Evolutionary conservation across 1,140 invertebrate genomes (phyloP), one percentile per base, ranked within the genome.

Genomic region (Formica exsecta): DNA sequence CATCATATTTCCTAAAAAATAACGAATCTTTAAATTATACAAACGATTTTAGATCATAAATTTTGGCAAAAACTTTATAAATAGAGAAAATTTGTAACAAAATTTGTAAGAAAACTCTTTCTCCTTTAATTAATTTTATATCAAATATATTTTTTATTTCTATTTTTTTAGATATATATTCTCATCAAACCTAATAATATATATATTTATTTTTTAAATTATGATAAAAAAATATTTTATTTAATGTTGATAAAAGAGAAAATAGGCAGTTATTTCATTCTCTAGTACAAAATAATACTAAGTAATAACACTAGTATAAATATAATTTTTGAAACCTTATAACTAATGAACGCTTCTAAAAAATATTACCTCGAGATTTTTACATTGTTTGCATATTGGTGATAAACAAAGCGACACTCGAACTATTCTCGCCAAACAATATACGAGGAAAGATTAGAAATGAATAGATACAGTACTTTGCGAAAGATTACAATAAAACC

Each of bases 401-500:
- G 54, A 83, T 83, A 83, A 83, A 81, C 54, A 3, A 32, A 83
- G 25, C 41, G 54, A 62, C n/a, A 25, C 13, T 73, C 22, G 62
- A n/a, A 19, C 25, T 19, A 22, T 36, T 7, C 65, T 57, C 48
- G 38, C 32, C 29, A 44, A 81, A 81, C 38, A 81, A 73, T 73
- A 41, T n/a, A 7, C 65, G 3, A 44, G 8, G 16, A 25, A 81
- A 71, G 38, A 81, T 81, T 81, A 61, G 54, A 83, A 48, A 41
- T 3, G 19, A 83, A 81, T 73, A 81, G 13, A 66, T 74, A 61
- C n/a, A 41, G 51, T 41, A 83, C 19, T 38, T 74, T 73, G 38
- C 57, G 11, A 83, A 73, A 74, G 13, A 83, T 74, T 74, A 8
- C 44, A 83, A 48, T 83, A 44, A 83, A 83, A 62, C 7, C 36